Evolutionary conservation across 2,888 invertebrate genomes (phyloP), one percentile per base, ranked within the genome.

Genomic region (Uloborus plumipes): DNA sequence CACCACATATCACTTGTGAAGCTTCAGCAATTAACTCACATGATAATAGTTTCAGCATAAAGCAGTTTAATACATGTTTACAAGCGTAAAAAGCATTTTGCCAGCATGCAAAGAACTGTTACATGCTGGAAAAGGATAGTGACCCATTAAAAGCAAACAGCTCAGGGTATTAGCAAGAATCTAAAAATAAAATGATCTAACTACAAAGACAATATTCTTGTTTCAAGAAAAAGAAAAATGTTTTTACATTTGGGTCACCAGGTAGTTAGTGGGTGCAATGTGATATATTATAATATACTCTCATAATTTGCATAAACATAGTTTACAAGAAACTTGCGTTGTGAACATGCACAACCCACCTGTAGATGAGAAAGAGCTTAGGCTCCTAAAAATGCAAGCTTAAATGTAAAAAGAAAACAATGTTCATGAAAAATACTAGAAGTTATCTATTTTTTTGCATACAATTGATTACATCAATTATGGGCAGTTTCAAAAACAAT

Each of bases 321-420:
- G 47, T 69, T 69, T n/a, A n/a, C 16, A 69, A 18, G 58, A 69
- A 16, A 58, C 58, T 69, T 69, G 69, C 55, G 69, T 20, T 69
- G 58, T 72, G 72, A 74, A 74, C 80, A 81, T 81, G 80, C 80
- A 74, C 55, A 81, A 81, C 80, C 80, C 80, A 81, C 80, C 80
- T 81, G 80, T 70, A 67, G 80, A 81, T 70, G 80, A 81, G 80
- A 81, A 81, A 81, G 80, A 81, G 80, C 80, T 81, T 65, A 81
- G 80, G 80, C 80, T 81, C 80, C 80, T 81, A 74, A 81, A 81
- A 81, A 81, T 81, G 80, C 80, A 81, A 81, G 80, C 80, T 81
- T 78, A 74, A 81, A 74, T 81, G 62, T 73, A 69, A 78, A 66
- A 72, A 74, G 73, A 55, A 78, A 64, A 80, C 62, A 73, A 65